These are phyloP conservation scores for Danio aesculapii DNA, from an alignment of 2,797 vertebrate species.

Conservation along the genomic window DNA sequence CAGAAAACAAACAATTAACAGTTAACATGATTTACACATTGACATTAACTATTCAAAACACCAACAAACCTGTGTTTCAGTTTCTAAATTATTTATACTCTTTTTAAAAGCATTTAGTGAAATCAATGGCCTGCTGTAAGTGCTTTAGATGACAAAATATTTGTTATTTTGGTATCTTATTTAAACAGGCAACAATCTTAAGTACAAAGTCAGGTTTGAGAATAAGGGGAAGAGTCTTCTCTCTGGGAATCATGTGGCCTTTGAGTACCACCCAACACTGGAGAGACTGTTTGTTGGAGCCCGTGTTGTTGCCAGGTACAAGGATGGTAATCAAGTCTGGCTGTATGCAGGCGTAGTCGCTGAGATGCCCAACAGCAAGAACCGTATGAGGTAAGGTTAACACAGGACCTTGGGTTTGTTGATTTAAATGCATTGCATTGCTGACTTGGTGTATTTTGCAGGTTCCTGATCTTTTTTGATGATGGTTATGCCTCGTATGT, in stretches of 20 bases:
- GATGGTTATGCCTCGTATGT: slow-evolving; percentile 98
- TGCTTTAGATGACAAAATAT: not conserved
- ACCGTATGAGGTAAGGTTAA: slow-evolving; percentile 88
- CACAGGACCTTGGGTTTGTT: no score
- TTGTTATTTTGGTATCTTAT: no score
- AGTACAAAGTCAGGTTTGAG: slow-evolving; percentile 98
- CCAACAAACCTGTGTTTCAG: no score
- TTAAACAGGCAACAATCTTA: slow-evolving; percentile 82
- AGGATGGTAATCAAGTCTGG: slow-evolving; percentile 95
- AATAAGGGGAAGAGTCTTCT: slow-evolving; percentile 97
- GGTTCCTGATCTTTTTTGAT: slow-evolving; percentile 97
- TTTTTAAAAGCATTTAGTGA: no score
- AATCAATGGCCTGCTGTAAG: not conserved
- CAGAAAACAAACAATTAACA: no score
- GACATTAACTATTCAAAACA: no score
- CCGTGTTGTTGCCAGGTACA: slow-evolving; percentile 96
- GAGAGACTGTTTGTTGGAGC: slow-evolving; percentile 93
- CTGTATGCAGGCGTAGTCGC: slow-evolving; percentile 98
- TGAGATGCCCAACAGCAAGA: slow-evolving; percentile 95
- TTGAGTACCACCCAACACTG: slow-evolving; percentile 89
- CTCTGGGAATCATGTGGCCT: slow-evolving; percentile 97
- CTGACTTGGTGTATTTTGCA: slow-evolving; percentile 65
- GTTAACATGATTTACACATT: no score
- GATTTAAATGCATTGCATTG: not conserved
- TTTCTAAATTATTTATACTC: no score